Evolutionary conservation across 23 tunicate species (phyloP).

Genomic region (Diplosoma virens): DNA sequence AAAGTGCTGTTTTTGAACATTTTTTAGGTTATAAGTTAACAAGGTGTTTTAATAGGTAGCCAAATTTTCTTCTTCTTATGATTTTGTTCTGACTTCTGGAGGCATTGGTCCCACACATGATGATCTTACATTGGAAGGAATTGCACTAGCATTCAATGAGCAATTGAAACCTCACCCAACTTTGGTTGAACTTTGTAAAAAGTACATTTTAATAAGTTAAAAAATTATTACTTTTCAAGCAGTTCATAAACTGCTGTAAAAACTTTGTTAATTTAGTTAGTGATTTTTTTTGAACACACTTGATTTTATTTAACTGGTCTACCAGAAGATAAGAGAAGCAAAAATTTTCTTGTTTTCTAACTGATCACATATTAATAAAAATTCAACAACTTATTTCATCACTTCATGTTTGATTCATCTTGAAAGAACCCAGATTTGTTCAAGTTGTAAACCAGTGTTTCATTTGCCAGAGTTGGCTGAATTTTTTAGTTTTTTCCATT

Average conservation of each 20-base stretch:
- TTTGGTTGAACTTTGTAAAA: slow-evolving; percentile 58
- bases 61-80: slow-evolving; percentile 56
- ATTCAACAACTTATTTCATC: no score
- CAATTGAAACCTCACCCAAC: slow-evolving; percentile 50
- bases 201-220: slow-evolving; percentile 20
- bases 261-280: not conserved
- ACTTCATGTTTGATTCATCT: no score
- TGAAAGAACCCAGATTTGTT: no score
- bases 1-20: no score
- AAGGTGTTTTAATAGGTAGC: no score
- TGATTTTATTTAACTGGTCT: not conserved
- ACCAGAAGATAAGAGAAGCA: not conserved
- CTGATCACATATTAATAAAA: not conserved
- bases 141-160: slow-evolving; percentile 76
- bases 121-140: slow-evolving; percentile 83
- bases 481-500: no score
- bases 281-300: not conserved
- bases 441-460: no score
- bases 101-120: slow-evolving; percentile 99
- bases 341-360: not conserved
- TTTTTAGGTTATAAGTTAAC: no score
- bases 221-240: not conserved
- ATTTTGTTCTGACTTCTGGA: slow-evolving; percentile 91
- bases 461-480: no score
- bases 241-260: not conserved